Evolutionary conservation across 2,113 vertebrate genomes (phyloP).

Genomic region (Polypterus senegalus): DNA sequence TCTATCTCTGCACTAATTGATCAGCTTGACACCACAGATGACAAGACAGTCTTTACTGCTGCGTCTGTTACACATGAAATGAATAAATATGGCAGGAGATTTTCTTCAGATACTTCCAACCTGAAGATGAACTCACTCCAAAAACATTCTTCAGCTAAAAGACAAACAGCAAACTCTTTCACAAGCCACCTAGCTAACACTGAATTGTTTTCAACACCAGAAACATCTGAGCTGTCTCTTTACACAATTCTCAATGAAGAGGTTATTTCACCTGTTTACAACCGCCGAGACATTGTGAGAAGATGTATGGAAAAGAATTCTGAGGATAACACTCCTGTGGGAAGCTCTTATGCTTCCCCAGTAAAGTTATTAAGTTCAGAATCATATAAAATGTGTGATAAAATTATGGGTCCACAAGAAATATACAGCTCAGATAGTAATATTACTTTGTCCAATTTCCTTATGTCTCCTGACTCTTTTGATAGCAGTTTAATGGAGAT

Average conservation of each 20-base stretch:
- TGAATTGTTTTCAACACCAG: constrained; percentile 40
- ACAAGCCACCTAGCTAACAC: constrained; percentile 29
- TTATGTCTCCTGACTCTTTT: constrained; percentile 37
- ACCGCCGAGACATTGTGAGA: constrained; percentile 27
- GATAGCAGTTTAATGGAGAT: constrained; percentile 60
- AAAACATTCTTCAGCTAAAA: constrained; percentile 10
- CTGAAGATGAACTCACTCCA: constrained; percentile 18
- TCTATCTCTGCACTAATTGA: constrained; percentile 74
- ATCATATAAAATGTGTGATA: constrained; percentile 15
- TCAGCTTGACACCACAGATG: constrained; percentile 53
- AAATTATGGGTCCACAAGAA: constrained; percentile 10
- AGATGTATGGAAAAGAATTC: constrained; percentile 23
- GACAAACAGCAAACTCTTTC: constrained; percentile 18
- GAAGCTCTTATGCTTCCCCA: constrained; percentile 27
- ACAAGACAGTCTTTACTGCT: constrained; percentile 28
- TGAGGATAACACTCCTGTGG: constrained; percentile 16
- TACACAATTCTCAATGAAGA: constrained; percentile 54
- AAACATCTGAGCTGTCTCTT: constrained; percentile 49
- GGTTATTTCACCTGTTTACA: constrained; percentile 40
- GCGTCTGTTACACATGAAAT: constrained; percentile 19
- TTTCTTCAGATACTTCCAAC: neutral
- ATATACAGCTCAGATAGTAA: constrained; percentile 18
- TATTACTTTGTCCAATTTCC: constrained; percentile 22
- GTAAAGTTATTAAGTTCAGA: constrained; percentile 26
- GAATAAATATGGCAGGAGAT: constrained; percentile 15